Conservation (phyloP, 2,888 invertebrate genomes). For the Dendrolimus pini region DNA sequence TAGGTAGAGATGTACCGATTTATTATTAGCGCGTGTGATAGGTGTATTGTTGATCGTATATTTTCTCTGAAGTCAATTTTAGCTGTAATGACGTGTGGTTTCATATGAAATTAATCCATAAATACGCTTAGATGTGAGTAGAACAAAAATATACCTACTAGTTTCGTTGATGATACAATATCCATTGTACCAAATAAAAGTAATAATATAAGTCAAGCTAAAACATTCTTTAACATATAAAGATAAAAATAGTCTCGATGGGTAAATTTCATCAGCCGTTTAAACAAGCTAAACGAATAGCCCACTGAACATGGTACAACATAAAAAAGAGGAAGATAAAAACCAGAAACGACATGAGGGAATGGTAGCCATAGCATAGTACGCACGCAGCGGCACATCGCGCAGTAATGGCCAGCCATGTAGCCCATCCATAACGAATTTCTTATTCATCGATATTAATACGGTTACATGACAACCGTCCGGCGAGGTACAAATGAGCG, state of each 20-base stretch:
- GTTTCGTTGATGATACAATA: too few species aligned
- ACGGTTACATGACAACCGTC: slow-evolving; percentile 69
- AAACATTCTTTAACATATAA: background rate
- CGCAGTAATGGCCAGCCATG: slow-evolving; percentile 64
- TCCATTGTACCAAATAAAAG: too few species aligned
- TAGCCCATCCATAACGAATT: slow-evolving; percentile 73
- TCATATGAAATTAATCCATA: too few species aligned
- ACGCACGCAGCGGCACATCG: slow-evolving; percentile 44
- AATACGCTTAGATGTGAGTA: too few species aligned
- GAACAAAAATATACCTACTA: too few species aligned
- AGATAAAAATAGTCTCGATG: background rate
- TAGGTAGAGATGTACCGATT: too few species aligned
- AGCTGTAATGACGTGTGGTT: too few species aligned
- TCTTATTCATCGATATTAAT: slow-evolving; percentile 76
- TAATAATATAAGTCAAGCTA: too few species aligned
- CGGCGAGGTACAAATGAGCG: slow-evolving; percentile 67
- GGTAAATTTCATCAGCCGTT: background rate
- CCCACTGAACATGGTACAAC: slow-evolving; percentile 36
- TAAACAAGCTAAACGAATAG: background rate
- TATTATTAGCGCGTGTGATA: too few species aligned
- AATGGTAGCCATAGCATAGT: slow-evolving; percentile 50
- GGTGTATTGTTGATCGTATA: too few species aligned
- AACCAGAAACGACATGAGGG: slow-evolving; percentile 50
- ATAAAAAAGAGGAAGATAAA: slow-evolving; percentile 56
- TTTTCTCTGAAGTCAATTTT: too few species aligned